These are phyloP conservation scores for Brienomyrus longianalis DNA, from an alignment of 2,113 vertebrate species.

Conservation along the genomic window DNA sequence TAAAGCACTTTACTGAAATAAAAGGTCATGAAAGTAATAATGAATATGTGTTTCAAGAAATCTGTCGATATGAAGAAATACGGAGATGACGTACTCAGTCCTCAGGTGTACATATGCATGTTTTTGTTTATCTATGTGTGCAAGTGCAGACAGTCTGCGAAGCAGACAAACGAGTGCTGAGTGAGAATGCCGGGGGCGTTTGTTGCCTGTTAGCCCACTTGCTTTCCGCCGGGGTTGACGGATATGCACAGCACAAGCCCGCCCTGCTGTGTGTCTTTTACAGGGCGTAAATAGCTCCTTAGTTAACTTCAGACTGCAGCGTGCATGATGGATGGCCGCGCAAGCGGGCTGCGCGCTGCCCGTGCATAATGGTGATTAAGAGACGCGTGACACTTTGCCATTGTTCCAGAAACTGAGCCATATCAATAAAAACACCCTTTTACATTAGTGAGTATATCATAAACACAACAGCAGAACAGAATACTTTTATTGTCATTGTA, in stretches of 20 bases:
- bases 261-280: neutral
- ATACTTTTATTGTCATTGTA: neutral
- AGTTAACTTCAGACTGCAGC: conserved; percentile 48
- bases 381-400: conserved; percentile 22
- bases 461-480: neutral
- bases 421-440: neutral
- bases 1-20: neutral
- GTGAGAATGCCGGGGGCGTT: neutral
- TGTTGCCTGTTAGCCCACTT: neutral
- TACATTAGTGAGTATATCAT: neutral
- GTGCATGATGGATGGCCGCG: conserved; percentile 29
- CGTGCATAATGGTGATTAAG: neutral
- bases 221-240: neutral
- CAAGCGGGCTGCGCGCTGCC: conserved; percentile 12
- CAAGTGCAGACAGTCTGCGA: neutral
- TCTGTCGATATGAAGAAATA: neutral
- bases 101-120: neutral
- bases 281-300: neutral
- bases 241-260: neutral
- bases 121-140: neutral
- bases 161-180: neutral
- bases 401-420: neutral
- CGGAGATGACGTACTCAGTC: neutral
- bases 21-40: neutral
- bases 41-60: neutral